Base-by-base conservation (phyloP, 2,888 invertebrate genomes). In the Xanthia icteritia region DNA sequence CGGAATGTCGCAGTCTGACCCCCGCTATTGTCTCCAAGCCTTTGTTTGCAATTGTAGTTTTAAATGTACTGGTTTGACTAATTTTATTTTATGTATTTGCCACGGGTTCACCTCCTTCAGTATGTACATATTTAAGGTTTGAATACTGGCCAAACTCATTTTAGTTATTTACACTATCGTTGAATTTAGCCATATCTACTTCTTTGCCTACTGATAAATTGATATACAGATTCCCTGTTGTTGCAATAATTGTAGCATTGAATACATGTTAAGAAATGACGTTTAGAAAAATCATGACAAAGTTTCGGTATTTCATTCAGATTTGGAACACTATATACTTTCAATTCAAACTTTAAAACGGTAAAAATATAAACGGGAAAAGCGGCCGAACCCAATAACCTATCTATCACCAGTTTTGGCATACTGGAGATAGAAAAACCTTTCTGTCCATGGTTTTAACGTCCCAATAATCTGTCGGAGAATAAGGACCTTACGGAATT, bases 21-120 rank as follows among this genome's bases (percentile, higher is more conserved):
- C 42, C 6, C n/a, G 74, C 77, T 73, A 85, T 86, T 85, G 87
- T 79, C 77, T 84, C 68, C 13, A 58, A 69, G 56, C 42, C 63
- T 77, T 85, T 73, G 74, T 79, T 79, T 51, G 36, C 67, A 64
- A 75, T 69, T 81, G 72, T 84, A 73, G 73, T 82, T 81, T 81
- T 78, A 84, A 76, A 76, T 84, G 73, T 75, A 56, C 66, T 66
- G 60, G 58, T 76, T 64, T 63, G 58, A 73, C 82, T 72, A 73
- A 84, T 84, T 84, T 84, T 84, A 82, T 81, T 84, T 65, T 82
- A 81, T 75, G 42, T 79, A 36, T n/a, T 70, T 73, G 23, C 39
- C 58, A 65, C 42, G 69, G 39, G 51, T 48, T 63, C 20, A 65
- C 23, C 56, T 71, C 17, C 31, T 79, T 79, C n/a, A 66, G 42